Base-by-base conservation (phyloP, 2,888 invertebrate genomes). In the Aspidiotus rigidus region DNA sequence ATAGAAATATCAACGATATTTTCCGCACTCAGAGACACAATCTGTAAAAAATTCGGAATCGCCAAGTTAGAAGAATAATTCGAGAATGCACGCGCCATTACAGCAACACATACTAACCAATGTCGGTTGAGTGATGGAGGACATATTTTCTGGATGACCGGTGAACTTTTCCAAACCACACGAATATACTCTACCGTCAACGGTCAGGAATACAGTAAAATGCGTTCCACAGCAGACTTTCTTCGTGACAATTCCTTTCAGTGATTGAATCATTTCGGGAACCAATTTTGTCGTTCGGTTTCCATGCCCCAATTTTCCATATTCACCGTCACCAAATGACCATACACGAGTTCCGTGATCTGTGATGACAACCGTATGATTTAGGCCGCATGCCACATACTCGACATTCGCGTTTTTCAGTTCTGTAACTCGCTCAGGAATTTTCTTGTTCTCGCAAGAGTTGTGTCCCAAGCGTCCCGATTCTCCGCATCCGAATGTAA, bases 261-360 rank as follows among this genome's bases (percentile, higher is more conserved):
- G 76, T 1, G 79, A 75, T 72, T 84, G 83, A 8, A 86, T 80
- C 73, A 80, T 77, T 76, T 82, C 11, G 49, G 82, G 82, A 5
- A 77, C 77, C 9, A 78, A 77, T 73, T 79, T 80, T n/a, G 79
- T 79, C 5, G 77, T 77, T 5, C 79, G 78, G 72, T 79, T 79
- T 13, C 81, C 81, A 40, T 81, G 74, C 6, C 80, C 84, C 39
- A 85, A 76, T 76, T 85, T 85, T 11, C 85, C 85, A 76, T 83
- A 83, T 74, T 85, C 85, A 1, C 84, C 84, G 77, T 85, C 85
- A 7, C 86, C 86, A 77, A 85, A 86, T 0, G 83, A 80, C 84
- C 84, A 86, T 0, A 84, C 83, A n/a, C 66, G 49, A 41, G 15
- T 57, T 1, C 85, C 84, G 75, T 85, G 84, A 3, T 76, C 74